Evolutionary conservation across 2,797 vertebrate species (phyloP).

Genomic region (Myioborus melanocephalus): DNA sequence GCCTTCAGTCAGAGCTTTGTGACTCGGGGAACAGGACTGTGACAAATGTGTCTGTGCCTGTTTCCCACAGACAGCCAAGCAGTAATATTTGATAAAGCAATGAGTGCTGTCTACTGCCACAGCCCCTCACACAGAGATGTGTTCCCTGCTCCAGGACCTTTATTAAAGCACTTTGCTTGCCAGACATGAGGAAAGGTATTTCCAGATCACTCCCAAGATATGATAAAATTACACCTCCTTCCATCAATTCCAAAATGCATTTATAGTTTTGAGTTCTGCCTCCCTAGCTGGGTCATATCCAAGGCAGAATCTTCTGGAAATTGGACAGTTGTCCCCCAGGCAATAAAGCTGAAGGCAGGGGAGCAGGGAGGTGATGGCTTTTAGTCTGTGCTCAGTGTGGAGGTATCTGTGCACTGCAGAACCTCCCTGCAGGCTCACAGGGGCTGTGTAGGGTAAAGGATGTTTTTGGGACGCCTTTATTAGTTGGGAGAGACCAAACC

Average conservation of each 20-base stretch:
- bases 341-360: background rate
- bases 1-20: background rate
- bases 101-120: background rate
- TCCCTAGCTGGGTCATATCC: background rate
- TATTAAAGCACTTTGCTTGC: background rate
- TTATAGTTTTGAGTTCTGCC: background rate
- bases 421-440: rapidly evolving
- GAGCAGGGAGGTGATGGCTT: background rate
- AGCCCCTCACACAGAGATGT: background rate
- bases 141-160: background rate
- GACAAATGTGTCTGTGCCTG: background rate
- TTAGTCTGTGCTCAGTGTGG: background rate
- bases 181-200: background rate
- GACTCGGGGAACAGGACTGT: background rate
- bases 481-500: background rate
- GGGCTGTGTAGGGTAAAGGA: background rate
- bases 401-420: background rate
- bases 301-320: background rate
- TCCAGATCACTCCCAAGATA: background rate
- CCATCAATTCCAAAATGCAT: background rate
- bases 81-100: background rate
- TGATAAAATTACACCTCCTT: background rate
- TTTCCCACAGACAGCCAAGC: background rate
- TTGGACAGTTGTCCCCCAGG: background rate
- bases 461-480: background rate